Conservation (phyloP, 2,113 vertebrate genomes). For the Archilochus colubris region DNA sequence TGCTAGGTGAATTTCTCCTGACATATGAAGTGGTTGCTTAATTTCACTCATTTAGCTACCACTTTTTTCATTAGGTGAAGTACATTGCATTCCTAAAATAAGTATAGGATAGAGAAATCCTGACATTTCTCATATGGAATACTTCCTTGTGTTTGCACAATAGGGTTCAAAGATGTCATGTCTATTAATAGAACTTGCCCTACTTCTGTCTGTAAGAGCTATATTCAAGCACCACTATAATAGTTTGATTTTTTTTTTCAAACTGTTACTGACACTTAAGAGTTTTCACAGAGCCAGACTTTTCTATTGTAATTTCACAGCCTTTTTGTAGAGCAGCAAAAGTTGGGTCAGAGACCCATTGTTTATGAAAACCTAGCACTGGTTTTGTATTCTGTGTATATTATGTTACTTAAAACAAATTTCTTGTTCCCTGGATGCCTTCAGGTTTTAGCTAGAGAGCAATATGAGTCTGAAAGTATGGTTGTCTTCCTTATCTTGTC, state of each 20-base stretch:
- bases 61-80: background rate
- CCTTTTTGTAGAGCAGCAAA: background rate
- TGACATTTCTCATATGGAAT: background rate
- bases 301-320: background rate
- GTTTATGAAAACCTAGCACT: background rate
- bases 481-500: background rate
- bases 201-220: background rate
- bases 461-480: background rate
- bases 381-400: background rate
- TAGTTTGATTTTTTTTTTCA: background rate
- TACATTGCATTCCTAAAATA: background rate
- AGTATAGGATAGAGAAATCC: background rate
- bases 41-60: background rate
- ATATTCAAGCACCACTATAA: background rate
- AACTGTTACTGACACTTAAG: background rate
- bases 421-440: background rate
- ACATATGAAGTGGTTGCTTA: background rate
- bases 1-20: background rate
- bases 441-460: background rate
- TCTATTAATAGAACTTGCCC: background rate
- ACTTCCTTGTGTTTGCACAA: background rate
- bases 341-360: background rate
- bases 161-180: background rate
- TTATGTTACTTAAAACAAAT: background rate
- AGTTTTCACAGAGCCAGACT: background rate